Base-by-base conservation (phyloP, 2,888 invertebrate genomes). In the Platycheirus rosarum region DNA sequence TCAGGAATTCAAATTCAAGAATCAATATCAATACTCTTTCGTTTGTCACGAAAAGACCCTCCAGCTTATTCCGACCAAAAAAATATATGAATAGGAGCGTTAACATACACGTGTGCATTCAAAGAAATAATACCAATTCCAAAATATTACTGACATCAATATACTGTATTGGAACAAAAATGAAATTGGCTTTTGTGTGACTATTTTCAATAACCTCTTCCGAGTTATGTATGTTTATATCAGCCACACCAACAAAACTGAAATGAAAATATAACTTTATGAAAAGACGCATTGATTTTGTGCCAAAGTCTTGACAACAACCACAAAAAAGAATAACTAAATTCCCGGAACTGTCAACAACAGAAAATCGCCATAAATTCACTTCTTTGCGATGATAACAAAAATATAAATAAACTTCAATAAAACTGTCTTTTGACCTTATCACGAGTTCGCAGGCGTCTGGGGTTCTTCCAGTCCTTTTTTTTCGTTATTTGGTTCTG, bases 401-500 rank as follows among this genome's bases (percentile, higher is more conserved):
- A 32, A 23, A 71, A 65, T 51, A 51, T 57, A 77, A 71, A 77
- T 63, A 70, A 71, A 49, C 71, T 57, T 57, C 77, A 69, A 74
- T 79, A 74, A 69, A 79, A 44, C 57, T 63, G 74, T 63, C 69
- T 79, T 75, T 26, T 37, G 62, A 55, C 35, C 69, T 74, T 79
- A 78, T 78, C 78, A 40, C 18, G 23, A 48, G 40, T 44, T 62
- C 51, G 14, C 73, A 78, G 66, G 32, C 57, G 11, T 32, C n/a
- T n/a, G n/a, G n/a, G n/a, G n/a, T 3, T 32, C 29, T 32, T 53
- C 13, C 13, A 55, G 1, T 37, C 20, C 13, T 7, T 29, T 26
- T 62, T 44, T 46, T 5, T 49, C n/a, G n/a, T n/a, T n/a, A n/a
- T n/a, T n/a, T n/a, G n/a, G n/a, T n/a, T n/a, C n/a, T n/a, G n/a